Conservation (phyloP, 2,113 vertebrate species). For the Planiliza haematocheilus region DNA sequence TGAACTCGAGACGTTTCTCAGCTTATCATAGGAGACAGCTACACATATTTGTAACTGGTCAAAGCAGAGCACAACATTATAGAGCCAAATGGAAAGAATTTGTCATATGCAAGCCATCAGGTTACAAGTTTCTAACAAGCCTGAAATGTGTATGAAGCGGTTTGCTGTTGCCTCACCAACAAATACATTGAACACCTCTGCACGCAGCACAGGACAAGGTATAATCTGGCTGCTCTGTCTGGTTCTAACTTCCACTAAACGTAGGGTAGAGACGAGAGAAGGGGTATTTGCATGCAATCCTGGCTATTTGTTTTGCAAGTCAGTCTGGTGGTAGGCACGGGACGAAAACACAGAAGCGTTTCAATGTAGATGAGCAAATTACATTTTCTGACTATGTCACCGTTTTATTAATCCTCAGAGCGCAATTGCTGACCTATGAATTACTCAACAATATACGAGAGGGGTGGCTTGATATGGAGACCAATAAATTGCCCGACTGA, state of each 20-base stretch:
- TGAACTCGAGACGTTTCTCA: constrained; percentile 39
- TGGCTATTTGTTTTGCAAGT: constrained; percentile 18
- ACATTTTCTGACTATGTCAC: neutral
- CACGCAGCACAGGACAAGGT: neutral
- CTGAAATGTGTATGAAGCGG: constrained; percentile 4
- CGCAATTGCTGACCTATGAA: too few species aligned
- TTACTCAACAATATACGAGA: too few species aligned
- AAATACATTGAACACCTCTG: neutral
- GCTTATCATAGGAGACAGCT: neutral
- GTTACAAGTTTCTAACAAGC: constrained; percentile 24
- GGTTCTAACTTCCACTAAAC: neutral
- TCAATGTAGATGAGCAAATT: constrained; percentile 2
- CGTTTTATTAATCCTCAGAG: neutral
- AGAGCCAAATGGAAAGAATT: constrained; percentile 3
- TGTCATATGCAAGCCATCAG: neutral
- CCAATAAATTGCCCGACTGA: too few species aligned
- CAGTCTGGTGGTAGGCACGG: constrained; percentile 2
- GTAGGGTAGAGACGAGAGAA: neutral
- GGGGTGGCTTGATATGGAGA: too few species aligned
- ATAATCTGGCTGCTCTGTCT: constrained; percentile 4
- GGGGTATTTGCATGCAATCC: constrained; percentile 28
- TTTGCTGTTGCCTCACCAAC: neutral
- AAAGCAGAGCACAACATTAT: constrained; percentile 8
- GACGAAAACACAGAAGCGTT: neutral
- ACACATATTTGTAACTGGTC: neutral